A percentile compares a stretch with the other conserved stretches of the same genome.
These are phyloP conservation scores for Polyploca ridens DNA, from an alignment of 2,888 invertebrate genomes.

Conservation along the genomic window DNA sequence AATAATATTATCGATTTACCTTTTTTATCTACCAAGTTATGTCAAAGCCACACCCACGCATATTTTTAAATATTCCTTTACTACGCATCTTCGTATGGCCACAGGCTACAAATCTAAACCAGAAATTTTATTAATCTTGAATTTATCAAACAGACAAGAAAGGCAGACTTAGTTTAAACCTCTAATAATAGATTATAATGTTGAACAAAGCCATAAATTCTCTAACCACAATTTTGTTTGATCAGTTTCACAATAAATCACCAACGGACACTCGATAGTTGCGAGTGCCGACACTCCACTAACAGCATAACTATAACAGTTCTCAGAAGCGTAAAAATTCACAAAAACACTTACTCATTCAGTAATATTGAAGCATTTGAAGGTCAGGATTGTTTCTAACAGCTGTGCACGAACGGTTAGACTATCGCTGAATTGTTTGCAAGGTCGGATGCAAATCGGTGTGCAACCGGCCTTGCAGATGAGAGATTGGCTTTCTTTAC, in stretches of 20 bases:
- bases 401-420: background rate
- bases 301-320: background rate
- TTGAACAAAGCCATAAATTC: no score
- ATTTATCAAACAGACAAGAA: no score
- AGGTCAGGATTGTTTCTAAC: conserved; percentile 7
- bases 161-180: no score
- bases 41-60: no score
- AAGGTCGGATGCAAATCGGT: conserved; percentile 51
- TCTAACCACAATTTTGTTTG: background rate
- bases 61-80: no score
- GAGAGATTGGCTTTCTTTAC: conserved; percentile 53
- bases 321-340: background rate
- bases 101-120: no score
- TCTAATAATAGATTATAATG: no score
- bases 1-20: no score
- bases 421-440: conserved; percentile 36
- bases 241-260: background rate
- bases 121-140: no score
- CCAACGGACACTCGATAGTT: background rate
- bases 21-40: no score
- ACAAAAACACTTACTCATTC: conserved; percentile 11
- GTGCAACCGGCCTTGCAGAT: conserved; percentile 49
- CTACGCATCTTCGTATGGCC: no score
- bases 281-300: background rate
- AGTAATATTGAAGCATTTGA: conserved; percentile 9